A percentile compares a stretch with the other conserved stretches of the same genome.
Evolutionary conservation across 2,888 invertebrate species (phyloP).

Genomic region (Pogonocherus hispidulus): DNA sequence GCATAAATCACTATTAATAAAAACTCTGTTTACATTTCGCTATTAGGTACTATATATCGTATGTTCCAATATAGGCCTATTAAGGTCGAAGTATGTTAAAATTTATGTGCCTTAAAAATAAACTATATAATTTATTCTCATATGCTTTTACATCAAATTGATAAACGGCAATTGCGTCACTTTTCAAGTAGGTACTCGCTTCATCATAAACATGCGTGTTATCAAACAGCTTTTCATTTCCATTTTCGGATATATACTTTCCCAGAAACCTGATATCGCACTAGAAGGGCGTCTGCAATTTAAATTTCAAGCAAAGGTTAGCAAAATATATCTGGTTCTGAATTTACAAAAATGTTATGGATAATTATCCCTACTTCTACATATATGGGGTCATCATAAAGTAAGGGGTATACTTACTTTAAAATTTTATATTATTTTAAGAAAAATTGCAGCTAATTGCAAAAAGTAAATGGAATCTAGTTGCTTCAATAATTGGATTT

Average conservation of each 20-base stretch:
- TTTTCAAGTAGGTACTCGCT: slow-evolving; percentile 3
- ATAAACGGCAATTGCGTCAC: slow-evolving; percentile 17
- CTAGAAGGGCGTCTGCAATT: neutral
- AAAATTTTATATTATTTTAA: too few relatives aligned
- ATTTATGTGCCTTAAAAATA: slow-evolving; percentile 2
- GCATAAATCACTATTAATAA: too few relatives aligned
- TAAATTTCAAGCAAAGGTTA: neutral
- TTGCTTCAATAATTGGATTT: too few relatives aligned
- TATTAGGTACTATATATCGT: too few relatives aligned
- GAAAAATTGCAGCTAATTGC: too few relatives aligned
- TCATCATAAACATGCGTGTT: slow-evolving; percentile 11
- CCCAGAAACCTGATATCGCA: neutral
- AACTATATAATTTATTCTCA: slow-evolving; percentile 6
- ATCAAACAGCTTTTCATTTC: slow-evolving; percentile 4
- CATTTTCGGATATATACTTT: neutral
- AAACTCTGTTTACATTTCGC: too few relatives aligned
- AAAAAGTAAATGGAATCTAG: too few relatives aligned
- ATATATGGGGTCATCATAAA: too few relatives aligned
- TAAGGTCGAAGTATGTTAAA: neutral
- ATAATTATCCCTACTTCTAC: too few relatives aligned
- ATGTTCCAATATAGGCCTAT: neutral
- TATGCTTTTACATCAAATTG: slow-evolving; percentile 13
- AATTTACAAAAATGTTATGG: too few relatives aligned
- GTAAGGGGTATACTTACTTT: too few relatives aligned
- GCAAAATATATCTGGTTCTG: too few relatives aligned